Evolutionary conservation across 2,888 invertebrate genomes (phyloP).

Genomic region (Eupithecia inturbata): DNA sequence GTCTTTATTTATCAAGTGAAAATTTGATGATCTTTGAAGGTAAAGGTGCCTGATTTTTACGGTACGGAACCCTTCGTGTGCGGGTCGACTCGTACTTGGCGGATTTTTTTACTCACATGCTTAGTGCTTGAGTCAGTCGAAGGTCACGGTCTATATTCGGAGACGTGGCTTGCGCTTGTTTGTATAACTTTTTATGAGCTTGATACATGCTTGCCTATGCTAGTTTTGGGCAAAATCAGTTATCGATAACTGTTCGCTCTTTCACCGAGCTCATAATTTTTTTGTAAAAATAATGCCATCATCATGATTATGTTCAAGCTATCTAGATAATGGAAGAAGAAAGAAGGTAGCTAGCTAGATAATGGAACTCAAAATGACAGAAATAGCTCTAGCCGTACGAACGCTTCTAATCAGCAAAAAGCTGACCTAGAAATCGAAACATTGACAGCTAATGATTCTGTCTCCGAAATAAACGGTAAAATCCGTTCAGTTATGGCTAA

Average conservation of each 20-base stretch:
- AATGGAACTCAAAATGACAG: constrained; percentile 2
- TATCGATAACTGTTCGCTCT: constrained; percentile 6
- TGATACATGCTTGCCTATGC: constrained; percentile 37
- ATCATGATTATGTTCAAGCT: not conserved
- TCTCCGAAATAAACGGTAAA: constrained; percentile 31
- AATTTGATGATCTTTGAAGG: too few relatives aligned
- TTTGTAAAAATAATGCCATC: not conserved
- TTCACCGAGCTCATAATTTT: not conserved
- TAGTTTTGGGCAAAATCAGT: constrained; percentile 26
- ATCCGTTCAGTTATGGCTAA: constrained; percentile 24
- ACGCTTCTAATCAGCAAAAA: constrained; percentile 26
- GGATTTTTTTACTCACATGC: constrained; percentile 46
- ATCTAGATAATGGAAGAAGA: not conserved
- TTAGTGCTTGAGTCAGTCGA: constrained; percentile 61
- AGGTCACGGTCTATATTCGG: constrained; percentile 69
- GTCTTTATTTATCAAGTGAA: too few relatives aligned
- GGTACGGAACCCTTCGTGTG: too few relatives aligned
- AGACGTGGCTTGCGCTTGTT: constrained; percentile 44
- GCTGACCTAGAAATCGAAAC: constrained; percentile 11
- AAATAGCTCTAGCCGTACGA: constrained; percentile 8
- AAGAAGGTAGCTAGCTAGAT: not conserved
- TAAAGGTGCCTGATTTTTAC: too few relatives aligned
- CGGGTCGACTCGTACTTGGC: too few relatives aligned
- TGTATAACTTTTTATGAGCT: constrained; percentile 53
- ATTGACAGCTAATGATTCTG: constrained; percentile 25